These are phyloP conservation scores for Acrossocheilus fasciatus DNA, from an alignment of 2,797 vertebrate genomes.

Conservation along the genomic window DNA sequence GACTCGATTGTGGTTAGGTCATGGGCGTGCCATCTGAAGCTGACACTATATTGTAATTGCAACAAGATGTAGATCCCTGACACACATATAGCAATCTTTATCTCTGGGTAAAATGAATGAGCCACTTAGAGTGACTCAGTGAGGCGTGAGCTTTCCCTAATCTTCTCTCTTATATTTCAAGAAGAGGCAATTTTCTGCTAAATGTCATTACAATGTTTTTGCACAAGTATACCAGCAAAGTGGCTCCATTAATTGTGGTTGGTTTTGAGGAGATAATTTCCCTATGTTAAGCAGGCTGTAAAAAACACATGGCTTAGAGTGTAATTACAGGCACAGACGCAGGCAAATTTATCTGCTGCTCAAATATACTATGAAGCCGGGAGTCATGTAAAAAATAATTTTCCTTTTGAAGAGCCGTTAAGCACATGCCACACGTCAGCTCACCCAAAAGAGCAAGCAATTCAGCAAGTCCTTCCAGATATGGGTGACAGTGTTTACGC, in stretches of 20 bases:
- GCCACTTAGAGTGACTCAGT: slow-evolving; percentile 60
- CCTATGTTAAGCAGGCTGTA: slow-evolving; percentile 81
- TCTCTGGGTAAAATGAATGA: slow-evolving; percentile 47
- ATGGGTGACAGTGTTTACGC: slow-evolving; percentile 39
- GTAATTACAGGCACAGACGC: slow-evolving; percentile 80
- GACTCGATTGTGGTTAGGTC: background rate
- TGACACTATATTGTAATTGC: background rate
- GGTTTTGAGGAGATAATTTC: slow-evolving; percentile 83
- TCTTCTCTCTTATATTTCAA: slow-evolving; percentile 73
- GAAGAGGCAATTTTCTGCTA: slow-evolving; percentile 78
- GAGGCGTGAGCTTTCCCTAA: slow-evolving; percentile 68
- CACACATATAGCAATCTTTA: slow-evolving; percentile 34
- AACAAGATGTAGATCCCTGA: slow-evolving; percentile 1
- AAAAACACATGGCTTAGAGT: slow-evolving; percentile 79
- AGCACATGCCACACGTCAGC: slow-evolving; percentile 64
- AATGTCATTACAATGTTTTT: slow-evolving; percentile 79
- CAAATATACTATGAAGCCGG: slow-evolving; percentile 69
- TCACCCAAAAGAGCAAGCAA: slow-evolving; percentile 68
- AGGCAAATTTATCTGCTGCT: slow-evolving; percentile 78
- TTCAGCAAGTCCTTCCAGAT: slow-evolving; percentile 44
- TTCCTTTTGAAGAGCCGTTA: slow-evolving; percentile 73
- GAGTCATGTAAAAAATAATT: slow-evolving; percentile 58
- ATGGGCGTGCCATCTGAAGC: background rate
- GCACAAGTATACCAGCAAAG: slow-evolving; percentile 74
- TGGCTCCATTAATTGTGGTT: slow-evolving; percentile 85